Conservation (phyloP, 2,113 vertebrate species). For the Labeo rohita region DNA sequence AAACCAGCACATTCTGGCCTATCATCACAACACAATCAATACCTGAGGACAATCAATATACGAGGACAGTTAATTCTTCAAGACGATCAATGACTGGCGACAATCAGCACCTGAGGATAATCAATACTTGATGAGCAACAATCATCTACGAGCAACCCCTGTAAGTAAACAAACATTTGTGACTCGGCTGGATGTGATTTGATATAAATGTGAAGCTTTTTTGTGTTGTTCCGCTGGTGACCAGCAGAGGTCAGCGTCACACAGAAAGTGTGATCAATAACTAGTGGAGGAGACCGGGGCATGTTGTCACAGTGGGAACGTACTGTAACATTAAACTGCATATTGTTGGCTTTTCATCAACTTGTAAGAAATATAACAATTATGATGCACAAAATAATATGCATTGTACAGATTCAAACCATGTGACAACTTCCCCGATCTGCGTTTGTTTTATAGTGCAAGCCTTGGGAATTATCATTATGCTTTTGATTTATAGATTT, state of each 20-base stretch:
- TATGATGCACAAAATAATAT: not conserved
- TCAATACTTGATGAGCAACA: not conserved
- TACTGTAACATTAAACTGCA: not conserved
- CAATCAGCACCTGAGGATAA: not conserved
- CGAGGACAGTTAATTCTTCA: not conserved
- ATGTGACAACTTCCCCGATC: not conserved
- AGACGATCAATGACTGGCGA: not conserved
- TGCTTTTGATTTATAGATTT: not conserved
- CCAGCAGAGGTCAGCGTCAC: slow-evolving; percentile 21
- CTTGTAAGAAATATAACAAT: not conserved
- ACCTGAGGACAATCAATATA: not conserved
- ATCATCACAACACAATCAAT: not conserved
- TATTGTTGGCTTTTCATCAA: not conserved
- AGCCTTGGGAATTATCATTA: not conserved
- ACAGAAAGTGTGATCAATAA: not conserved
- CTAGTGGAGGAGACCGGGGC: not conserved
- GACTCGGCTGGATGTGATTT: not conserved
- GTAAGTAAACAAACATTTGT: not conserved
- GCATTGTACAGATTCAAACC: not conserved
- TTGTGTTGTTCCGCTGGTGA: not conserved
- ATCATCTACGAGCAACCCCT: not conserved
- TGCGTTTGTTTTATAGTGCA: not conserved
- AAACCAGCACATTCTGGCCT: not conserved
- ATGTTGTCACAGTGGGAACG: not conserved
- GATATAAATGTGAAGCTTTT: not conserved